Percentiles rank a stretch among this genome's conserved stretches.
Conservation (phyloP, 2,888 invertebrate genomes). For the Nyleta sp. region DNA sequence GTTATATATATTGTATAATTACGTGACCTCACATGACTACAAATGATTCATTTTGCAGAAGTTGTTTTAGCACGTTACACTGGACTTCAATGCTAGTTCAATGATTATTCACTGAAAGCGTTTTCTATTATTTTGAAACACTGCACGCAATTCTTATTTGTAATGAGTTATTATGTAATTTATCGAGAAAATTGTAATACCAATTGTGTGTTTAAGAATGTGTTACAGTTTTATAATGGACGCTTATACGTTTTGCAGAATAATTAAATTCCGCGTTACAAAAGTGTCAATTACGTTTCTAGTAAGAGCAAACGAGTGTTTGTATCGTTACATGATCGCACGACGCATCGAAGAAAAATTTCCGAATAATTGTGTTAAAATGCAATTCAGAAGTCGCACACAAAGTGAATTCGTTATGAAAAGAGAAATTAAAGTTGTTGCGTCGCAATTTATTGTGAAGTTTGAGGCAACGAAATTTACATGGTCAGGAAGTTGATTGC, state of each 20-base stretch:
- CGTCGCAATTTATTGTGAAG: no score
- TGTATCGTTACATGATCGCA: no score
- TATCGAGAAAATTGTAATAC: slow-evolving; percentile 2
- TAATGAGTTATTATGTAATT: background rate
- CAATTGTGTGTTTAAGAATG: background rate
- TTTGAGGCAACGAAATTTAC: no score
- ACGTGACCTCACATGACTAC: slow-evolving; percentile 21
- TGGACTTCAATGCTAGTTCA: slow-evolving; percentile 8
- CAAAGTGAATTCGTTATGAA: no score
- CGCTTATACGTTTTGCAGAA: background rate
- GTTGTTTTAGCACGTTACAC: background rate
- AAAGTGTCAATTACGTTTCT: slow-evolving; percentile 6
- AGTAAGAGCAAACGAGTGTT: background rate
- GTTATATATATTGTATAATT: background rate
- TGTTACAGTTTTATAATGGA: background rate
- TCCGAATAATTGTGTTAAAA: no score
- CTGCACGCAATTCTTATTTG: background rate
- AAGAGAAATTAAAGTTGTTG: no score
- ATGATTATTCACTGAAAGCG: slow-evolving; percentile 4
- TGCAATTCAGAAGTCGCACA: no score
- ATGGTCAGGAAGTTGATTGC: slow-evolving; percentile 2
- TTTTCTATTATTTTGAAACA: background rate
- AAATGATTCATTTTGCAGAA: slow-evolving; percentile 14
- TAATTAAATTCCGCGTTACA: slow-evolving; percentile 9
- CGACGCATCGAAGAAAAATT: no score